A percentile compares a stretch with the other conserved stretches of the same genome.
Evolutionary conservation across 2,797 vertebrate genomes (phyloP).

Genomic region (Thalassophryne amazonica): DNA sequence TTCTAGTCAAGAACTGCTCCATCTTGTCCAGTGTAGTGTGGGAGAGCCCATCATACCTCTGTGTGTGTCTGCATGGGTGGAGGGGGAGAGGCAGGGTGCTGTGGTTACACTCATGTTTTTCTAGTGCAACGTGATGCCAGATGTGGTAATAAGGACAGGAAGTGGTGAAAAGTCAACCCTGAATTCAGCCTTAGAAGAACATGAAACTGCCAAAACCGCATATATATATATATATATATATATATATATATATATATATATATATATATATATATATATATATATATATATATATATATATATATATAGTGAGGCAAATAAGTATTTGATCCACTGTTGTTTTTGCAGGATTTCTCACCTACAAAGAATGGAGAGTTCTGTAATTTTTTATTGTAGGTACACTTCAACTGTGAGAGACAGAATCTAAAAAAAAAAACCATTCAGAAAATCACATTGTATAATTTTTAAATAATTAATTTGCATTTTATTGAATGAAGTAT

Average conservation of each 20-base stretch:
- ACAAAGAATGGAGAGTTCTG: no score
- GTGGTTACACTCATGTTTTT: conserved; percentile 59
- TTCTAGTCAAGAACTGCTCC: conserved; percentile 63
- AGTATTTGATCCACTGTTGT: no score
- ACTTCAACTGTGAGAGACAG: no score
- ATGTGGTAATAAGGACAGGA: conserved; percentile 64
- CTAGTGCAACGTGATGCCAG: conserved; percentile 49
- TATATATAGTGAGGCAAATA: no score
- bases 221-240: not conserved
- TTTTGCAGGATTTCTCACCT: no score
- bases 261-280: no score
- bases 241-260: not conserved
- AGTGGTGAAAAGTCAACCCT: conserved; percentile 63
- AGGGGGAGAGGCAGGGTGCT: conserved; percentile 32
- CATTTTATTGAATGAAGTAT: no score
- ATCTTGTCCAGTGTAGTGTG: conserved; percentile 64
- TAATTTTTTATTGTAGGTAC: no score
- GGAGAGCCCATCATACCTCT: conserved; percentile 55
- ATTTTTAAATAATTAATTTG: no score
- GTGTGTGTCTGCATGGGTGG: conserved; percentile 3
- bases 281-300: no score
- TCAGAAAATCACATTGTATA: no score
- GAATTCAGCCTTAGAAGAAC: conserved; percentile 58
- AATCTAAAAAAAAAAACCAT: no score
- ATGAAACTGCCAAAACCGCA: conserved; percentile 34